Evolutionary conservation across 2,797 vertebrate species (phyloP).

Genomic region (Dipus sagitta): DNA sequence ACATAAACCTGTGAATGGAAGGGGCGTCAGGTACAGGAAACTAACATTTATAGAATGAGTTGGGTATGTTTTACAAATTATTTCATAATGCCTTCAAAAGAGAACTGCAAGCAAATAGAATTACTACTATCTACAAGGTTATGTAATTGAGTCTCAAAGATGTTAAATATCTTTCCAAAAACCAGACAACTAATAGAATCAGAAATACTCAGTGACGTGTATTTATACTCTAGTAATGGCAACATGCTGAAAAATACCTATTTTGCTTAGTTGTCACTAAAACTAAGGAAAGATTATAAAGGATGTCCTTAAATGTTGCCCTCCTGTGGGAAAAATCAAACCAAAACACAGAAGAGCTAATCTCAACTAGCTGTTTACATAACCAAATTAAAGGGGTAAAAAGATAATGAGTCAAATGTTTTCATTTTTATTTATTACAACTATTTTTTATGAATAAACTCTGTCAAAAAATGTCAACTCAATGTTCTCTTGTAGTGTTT

Average conservation of each 20-base stretch:
- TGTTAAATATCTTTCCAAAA: background rate
- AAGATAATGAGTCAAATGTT: background rate
- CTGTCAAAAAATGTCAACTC: no score
- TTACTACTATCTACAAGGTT: background rate
- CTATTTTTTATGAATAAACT: no score
- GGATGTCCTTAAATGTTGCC: background rate
- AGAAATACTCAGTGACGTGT: background rate
- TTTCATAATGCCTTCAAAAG: background rate
- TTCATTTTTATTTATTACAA: no score
- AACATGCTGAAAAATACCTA: background rate
- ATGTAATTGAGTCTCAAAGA: background rate
- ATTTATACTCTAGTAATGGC: background rate
- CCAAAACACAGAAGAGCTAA: background rate
- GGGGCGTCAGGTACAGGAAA: background rate
- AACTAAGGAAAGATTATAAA: background rate
- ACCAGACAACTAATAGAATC: background rate
- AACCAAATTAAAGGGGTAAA: background rate
- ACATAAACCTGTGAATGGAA: background rate
- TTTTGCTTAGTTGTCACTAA: background rate
- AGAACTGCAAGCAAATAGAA: conserved; percentile 22
- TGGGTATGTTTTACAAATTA: background rate
- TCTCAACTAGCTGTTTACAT: conserved; percentile 3
- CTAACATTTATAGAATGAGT: background rate
- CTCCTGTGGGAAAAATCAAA: background rate
- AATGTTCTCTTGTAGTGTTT: background rate